Percentiles rank a stretch among this genome's conserved stretches.
phyloP scores from a whole-genome alignment of 2,888 invertebrate species.

The Tenthredo distinguenda region DNA sequence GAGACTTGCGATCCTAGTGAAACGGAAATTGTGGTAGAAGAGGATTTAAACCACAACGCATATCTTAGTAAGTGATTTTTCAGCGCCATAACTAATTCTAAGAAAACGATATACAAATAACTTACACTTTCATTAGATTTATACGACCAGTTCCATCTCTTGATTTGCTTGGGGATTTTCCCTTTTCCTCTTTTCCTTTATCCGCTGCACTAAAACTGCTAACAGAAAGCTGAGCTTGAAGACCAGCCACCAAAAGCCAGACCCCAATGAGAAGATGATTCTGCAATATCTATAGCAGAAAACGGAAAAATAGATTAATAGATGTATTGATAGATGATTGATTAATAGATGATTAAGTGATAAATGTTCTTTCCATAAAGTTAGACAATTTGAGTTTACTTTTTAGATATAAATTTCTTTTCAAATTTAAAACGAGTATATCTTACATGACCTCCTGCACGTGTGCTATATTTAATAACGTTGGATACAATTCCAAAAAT shows the following conservation, averaged over 20 bases:
- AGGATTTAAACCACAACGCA: neutral
- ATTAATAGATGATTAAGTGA: neutral
- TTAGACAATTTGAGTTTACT: neutral
- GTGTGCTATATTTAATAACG: constrained; percentile 90
- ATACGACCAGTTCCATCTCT: constrained; percentile 82
- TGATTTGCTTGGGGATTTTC: constrained; percentile 82
- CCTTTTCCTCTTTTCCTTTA: constrained; percentile 81
- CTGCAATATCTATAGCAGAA: constrained; percentile 85
- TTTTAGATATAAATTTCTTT: neutral
- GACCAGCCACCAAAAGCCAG: constrained; percentile 92
- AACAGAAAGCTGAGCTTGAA: constrained; percentile 89
- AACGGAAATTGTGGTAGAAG: neutral
- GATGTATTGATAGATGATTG: too few species aligned
- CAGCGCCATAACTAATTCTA: neutral
- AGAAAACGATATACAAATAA: constrained; percentile 57
- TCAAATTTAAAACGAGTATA: neutral
- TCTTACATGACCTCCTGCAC: constrained; percentile 92
- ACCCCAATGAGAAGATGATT: constrained; percentile 94
- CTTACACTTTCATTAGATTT: constrained; percentile 86
- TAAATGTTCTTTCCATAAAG: neutral
- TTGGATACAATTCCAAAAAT: constrained; percentile 90
- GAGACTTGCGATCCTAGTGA: neutral
- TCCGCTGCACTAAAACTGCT: constrained; percentile 80
- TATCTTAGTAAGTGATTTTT: neutral
- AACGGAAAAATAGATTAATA: neutral